These are phyloP conservation scores for Lutjanus argentimaculatus DNA, from an alignment of 2,797 vertebrate species.

Conservation along the genomic window DNA sequence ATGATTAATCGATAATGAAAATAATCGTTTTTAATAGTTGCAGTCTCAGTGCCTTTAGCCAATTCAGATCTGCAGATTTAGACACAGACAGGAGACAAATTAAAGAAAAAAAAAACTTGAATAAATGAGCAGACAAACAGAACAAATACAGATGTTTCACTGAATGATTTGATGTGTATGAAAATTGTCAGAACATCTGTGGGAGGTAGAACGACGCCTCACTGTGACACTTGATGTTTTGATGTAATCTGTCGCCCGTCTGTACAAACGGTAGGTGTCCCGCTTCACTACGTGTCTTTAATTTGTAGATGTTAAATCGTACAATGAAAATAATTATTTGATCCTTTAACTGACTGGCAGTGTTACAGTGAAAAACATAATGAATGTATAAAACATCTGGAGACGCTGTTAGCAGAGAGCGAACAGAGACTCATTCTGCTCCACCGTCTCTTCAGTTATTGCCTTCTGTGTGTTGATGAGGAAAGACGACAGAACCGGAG, in stretches of 20 bases:
- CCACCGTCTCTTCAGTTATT: not conserved
- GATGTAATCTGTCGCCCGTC: too few species aligned
- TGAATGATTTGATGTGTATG: too few species aligned
- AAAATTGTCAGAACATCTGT: too few species aligned
- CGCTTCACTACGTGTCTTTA: not conserved
- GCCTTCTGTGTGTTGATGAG: not conserved
- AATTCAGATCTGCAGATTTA: not conserved
- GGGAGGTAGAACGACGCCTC: too few species aligned
- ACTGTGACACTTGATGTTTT: too few species aligned
- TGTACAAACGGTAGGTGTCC: too few species aligned
- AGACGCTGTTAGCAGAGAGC: not conserved
- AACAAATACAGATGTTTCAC: not conserved
- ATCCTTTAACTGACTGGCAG: constrained; percentile 3
- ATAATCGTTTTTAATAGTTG: not conserved
- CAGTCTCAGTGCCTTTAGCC: not conserved
- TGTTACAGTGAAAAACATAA: not conserved
- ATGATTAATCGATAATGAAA: not conserved
- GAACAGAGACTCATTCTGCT: not conserved
- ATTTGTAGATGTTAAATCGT: not conserved
- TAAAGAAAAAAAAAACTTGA: not conserved
- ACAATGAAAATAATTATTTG: not conserved
- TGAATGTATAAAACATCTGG: not conserved
- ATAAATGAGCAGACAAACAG: not conserved
- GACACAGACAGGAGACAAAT: not conserved
- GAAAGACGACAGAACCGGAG: not conserved